Conservation (phyloP, 1,140 invertebrate genomes). For the Drosophila grimshawi region DNA sequence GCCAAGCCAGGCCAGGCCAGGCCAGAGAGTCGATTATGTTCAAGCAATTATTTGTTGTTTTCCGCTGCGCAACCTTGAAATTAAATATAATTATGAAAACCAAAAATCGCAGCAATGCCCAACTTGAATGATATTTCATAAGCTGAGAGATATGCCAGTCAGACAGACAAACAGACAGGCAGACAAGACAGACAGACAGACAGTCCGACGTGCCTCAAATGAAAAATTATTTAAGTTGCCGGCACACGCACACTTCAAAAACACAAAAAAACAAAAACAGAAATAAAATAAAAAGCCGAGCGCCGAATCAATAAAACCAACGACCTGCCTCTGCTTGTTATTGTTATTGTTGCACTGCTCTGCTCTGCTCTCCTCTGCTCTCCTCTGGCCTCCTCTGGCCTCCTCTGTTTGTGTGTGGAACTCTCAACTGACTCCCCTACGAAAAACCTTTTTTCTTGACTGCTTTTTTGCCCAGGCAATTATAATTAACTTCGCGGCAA, state of each 20-base stretch:
- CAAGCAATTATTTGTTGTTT: constrained; percentile 70
- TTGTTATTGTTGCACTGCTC: neutral
- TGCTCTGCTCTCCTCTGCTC: too few species aligned
- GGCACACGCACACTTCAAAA: constrained; percentile 72
- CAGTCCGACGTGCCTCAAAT: constrained; percentile 69
- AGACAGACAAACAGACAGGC: constrained; percentile 3
- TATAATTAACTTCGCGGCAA: constrained; percentile 81
- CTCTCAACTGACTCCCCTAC: constrained; percentile 44
- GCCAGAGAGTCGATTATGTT: constrained; percentile 54
- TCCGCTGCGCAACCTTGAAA: constrained; percentile 75
- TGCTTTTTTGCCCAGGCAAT: constrained; percentile 73
- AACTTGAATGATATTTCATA: constrained; percentile 76
- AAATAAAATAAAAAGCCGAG: constrained; percentile 41
- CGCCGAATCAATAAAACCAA: constrained; percentile 77
- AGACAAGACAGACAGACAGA: neutral
- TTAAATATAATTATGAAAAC: constrained; percentile 80
- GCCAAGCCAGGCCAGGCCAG: neutral
- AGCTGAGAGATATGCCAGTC: constrained; percentile 32
- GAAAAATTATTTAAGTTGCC: constrained; percentile 77
- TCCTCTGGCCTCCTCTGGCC: too few species aligned
- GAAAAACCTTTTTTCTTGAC: constrained; percentile 48
- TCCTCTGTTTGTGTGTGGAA: constrained; percentile 14
- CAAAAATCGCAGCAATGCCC: constrained; percentile 49
- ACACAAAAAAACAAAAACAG: constrained; percentile 1
- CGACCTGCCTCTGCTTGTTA: constrained; percentile 43